phyloP scores from a whole-genome alignment of 2,888 invertebrate genomes.

The Microctonus brassicae region DNA sequence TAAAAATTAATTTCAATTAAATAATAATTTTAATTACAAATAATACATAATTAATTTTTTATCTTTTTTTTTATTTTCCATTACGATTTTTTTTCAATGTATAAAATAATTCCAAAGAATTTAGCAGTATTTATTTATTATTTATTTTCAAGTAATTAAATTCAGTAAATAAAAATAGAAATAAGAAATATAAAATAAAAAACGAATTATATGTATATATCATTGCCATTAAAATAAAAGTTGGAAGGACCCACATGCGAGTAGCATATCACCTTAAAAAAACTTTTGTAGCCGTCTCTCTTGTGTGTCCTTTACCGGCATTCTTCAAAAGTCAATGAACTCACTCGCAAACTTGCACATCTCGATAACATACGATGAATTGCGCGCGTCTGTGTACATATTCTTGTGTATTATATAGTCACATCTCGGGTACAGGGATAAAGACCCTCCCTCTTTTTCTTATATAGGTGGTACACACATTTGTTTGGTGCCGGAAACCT shows the following conservation, averaged over 20 bases:
- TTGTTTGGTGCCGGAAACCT: not conserved
- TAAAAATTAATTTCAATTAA: too few relatives aligned
- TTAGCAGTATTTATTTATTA: too few relatives aligned
- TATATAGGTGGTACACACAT: not conserved
- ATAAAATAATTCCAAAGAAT: too few relatives aligned
- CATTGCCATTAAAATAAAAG: not conserved
- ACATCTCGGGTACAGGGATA: not conserved
- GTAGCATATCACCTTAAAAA: constrained; percentile 20
- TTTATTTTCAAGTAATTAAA: too few relatives aligned
- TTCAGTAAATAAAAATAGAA: too few relatives aligned
- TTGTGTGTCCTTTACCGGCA: constrained; percentile 30
- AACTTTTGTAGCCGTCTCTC: constrained; percentile 24
- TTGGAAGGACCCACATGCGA: constrained; percentile 9
- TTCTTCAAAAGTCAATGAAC: constrained; percentile 33
- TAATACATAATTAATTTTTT: too few relatives aligned
- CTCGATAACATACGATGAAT: constrained; percentile 23
- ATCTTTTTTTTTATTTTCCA: too few relatives aligned
- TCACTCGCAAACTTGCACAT: constrained; percentile 25
- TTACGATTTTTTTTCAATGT: too few relatives aligned
- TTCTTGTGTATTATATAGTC: constrained; percentile 25
- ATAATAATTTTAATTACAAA: too few relatives aligned
- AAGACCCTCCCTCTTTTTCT: not conserved
- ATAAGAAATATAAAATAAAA: not conserved
- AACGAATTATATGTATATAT: not conserved
- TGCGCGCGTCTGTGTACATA: constrained; percentile 21